Conservation (phyloP, 1,140 invertebrate genomes). For the Drosophila insularis region DNA sequence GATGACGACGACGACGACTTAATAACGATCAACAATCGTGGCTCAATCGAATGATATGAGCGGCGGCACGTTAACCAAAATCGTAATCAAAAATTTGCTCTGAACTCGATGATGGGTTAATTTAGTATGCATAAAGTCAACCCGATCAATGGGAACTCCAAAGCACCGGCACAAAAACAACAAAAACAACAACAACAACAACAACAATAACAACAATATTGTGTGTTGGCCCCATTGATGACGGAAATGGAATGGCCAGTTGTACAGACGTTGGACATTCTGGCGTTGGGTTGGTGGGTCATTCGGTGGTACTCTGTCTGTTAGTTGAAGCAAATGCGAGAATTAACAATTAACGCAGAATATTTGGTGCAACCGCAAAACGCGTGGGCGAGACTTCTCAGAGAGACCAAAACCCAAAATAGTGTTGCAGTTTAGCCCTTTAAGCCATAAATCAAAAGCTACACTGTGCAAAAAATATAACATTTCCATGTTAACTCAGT, state of each 20-base stretch:
- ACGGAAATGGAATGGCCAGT: not conserved
- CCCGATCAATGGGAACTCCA: constrained; percentile 48
- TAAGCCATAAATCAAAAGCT: not conserved
- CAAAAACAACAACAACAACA: not conserved
- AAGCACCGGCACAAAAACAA: constrained; percentile 7
- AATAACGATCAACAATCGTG: not conserved
- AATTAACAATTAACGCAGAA: constrained; percentile 63
- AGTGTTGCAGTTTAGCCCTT: constrained; percentile 34
- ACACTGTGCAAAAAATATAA: not conserved
- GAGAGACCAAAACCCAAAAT: not conserved
- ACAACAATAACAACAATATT: not conserved
- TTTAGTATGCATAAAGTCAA: constrained; percentile 50
- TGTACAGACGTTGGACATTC: not conserved
- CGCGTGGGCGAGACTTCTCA: not conserved
- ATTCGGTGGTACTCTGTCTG: not conserved
- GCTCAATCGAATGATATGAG: constrained; percentile 23
- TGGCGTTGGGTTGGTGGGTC: not conserved
- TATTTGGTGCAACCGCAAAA: constrained; percentile 53
- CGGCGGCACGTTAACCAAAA: constrained; percentile 59
- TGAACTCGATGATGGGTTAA: constrained; percentile 46
- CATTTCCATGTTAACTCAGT: too few relatives aligned
- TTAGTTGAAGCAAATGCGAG: not conserved
- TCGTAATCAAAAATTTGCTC: constrained; percentile 21
- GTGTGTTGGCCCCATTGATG: not conserved
- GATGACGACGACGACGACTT: not conserved